phyloP scores from a whole-genome alignment of 1,140 invertebrate genomes.

The Zaprionus davidi region DNA sequence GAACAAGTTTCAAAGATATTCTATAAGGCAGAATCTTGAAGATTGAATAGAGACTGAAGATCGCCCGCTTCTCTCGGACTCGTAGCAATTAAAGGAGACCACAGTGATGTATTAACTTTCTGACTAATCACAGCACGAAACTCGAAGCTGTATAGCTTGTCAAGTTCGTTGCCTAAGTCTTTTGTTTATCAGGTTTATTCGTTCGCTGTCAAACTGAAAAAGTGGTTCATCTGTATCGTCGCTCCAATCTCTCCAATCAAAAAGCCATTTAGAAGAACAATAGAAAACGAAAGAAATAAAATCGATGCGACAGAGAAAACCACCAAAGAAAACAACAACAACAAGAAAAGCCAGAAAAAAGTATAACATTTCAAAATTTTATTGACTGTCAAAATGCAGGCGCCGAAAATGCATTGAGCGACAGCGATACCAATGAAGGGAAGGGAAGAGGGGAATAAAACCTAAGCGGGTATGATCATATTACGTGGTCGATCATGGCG shows the following conservation, averaged over 20 bases:
- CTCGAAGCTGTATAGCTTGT: constrained; percentile 2
- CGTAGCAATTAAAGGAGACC: constrained; percentile 1
- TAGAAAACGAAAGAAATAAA: constrained; percentile 56
- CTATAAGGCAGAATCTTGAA: not conserved
- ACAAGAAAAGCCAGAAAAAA: constrained; percentile 47
- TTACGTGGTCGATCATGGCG: constrained; percentile 52
- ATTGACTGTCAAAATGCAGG: constrained; percentile 82
- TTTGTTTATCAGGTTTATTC: constrained; percentile 43
- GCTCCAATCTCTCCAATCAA: constrained; percentile 73
- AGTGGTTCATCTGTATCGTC: constrained; percentile 77
- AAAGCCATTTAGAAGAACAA: constrained; percentile 74
- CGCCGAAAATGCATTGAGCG: constrained; percentile 45
- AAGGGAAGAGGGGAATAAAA: constrained; percentile 36
- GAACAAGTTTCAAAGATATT: not conserved
- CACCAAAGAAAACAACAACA: no score
- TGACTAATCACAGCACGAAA: constrained; percentile 9
- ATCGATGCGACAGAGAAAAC: constrained; percentile 63
- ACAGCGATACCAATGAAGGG: not conserved
- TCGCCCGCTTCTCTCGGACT: not conserved
- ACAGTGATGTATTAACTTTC: constrained; percentile 1
- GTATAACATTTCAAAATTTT: constrained; percentile 84
- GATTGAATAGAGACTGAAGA: not conserved
- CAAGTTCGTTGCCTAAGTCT: constrained; percentile 58
- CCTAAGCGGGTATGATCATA: constrained; percentile 67
- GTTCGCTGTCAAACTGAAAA: constrained; percentile 72